phyloP scores from a whole-genome alignment of 2,888 invertebrate genomes.

The Alentia gelatinosa region DNA sequence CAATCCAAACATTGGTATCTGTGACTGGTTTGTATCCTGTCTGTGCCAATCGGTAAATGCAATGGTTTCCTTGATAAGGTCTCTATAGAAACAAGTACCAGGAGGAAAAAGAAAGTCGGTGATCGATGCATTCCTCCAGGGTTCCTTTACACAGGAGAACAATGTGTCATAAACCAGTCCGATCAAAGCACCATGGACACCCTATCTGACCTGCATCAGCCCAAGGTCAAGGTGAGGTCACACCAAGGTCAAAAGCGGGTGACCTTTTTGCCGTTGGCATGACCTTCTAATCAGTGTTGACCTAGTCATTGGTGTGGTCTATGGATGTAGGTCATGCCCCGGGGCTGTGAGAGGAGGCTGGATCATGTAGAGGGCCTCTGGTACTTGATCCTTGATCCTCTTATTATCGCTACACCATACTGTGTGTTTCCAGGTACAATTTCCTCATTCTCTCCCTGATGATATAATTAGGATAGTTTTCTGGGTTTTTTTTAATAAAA shows the following conservation, averaged over 20 bases:
- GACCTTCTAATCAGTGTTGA: background rate
- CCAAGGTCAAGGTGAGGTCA: background rate
- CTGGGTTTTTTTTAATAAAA: too few species aligned
- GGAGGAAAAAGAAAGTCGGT: background rate
- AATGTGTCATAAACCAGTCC: constrained; percentile 6
- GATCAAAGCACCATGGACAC: background rate
- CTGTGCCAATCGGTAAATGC: background rate
- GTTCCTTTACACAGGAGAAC: background rate
- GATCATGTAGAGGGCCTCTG: background rate
- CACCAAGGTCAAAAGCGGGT: background rate
- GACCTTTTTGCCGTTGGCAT: background rate
- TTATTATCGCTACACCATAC: too few species aligned
- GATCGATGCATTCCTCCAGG: background rate
- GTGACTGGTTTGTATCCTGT: background rate
- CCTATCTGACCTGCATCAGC: constrained; percentile 18
- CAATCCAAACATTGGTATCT: background rate
- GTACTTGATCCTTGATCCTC: too few species aligned
- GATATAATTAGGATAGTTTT: too few species aligned
- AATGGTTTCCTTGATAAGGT: constrained; percentile 18
- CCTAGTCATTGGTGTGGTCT: background rate
- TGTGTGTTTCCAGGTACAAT: too few species aligned
- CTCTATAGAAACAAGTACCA: background rate
- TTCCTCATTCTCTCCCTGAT: too few species aligned
- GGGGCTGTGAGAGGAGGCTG: background rate
- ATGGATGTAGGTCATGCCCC: background rate